Conservation (phyloP, 2,888 invertebrate genomes). For the Hirudinaria manillensis region DNA sequence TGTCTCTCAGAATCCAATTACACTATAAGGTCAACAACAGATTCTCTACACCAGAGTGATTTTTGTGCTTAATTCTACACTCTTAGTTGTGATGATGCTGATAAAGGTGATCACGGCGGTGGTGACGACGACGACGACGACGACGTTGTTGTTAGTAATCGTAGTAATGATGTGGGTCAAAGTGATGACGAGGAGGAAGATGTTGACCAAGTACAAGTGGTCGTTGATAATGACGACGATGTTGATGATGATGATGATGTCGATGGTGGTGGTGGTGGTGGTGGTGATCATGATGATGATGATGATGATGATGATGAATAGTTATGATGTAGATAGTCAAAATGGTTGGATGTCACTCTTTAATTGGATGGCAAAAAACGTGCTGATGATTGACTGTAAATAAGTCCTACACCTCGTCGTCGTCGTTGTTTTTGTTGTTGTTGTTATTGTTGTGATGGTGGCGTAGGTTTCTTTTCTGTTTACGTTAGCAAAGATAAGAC, state of each 20-base stretch:
- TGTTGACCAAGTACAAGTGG: too few relatives aligned
- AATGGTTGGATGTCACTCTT: not conserved
- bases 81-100: not conserved
- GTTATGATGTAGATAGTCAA: not conserved
- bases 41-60: too few relatives aligned
- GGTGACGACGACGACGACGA: not conserved
- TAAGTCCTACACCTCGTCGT: not conserved
- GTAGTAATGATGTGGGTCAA: not conserved
- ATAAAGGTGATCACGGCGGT: not conserved
- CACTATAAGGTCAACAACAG: too few relatives aligned
- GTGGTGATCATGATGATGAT: not conserved
- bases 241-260: not conserved
- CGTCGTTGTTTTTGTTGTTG: too few relatives aligned
- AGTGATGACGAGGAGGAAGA: not conserved
- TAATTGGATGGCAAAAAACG: not conserved
- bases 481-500: too few relatives aligned
- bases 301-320: not conserved
- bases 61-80: not conserved
- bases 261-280: not conserved
- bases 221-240: not conserved
- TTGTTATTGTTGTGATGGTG: too few relatives aligned
- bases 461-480: too few relatives aligned
- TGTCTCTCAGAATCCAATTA: too few relatives aligned
- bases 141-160: not conserved
- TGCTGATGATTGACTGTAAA: not conserved